Evolutionary conservation across 2,113 vertebrate species (phyloP).

Genomic region (Albula goreensis): DNA sequence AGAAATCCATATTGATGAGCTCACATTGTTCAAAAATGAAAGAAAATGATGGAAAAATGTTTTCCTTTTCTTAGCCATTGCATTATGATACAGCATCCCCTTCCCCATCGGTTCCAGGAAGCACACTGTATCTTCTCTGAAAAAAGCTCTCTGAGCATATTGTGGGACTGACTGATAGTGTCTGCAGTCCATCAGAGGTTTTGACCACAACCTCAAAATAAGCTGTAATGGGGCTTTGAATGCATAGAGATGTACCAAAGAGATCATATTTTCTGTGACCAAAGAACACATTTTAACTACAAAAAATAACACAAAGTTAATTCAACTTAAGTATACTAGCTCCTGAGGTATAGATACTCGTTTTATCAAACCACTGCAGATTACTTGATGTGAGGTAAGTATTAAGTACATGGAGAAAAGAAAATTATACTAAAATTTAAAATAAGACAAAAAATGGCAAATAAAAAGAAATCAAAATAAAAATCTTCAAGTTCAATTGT

Average conservation of each 20-base stretch:
- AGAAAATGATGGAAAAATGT: not conserved
- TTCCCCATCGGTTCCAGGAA: no score
- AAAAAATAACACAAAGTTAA: conserved; percentile 4
- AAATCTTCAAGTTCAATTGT: conserved; percentile 27
- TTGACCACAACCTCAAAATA: conserved; percentile 21
- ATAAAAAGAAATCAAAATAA: conserved; percentile 14
- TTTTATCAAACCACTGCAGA: conserved; percentile 19
- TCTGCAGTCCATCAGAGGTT: conserved; percentile 14
- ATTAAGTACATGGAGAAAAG: not conserved
- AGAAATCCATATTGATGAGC: conserved; percentile 34
- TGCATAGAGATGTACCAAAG: not conserved
- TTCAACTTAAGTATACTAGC: conserved; percentile 22
- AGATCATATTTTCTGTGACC: not conserved
- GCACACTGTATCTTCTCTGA: not conserved
- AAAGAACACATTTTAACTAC: not conserved
- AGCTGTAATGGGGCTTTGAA: not conserved
- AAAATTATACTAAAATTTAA: conserved; percentile 17
- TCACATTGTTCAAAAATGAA: conserved; percentile 27
- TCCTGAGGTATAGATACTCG: conserved; percentile 25
- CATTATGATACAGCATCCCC: no score
- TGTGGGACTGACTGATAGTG: not conserved
- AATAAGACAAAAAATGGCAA: conserved; percentile 19
- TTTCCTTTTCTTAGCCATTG: conserved; percentile 22
- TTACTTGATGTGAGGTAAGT: conserved; percentile 27
- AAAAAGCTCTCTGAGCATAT: not conserved